Conservation (phyloP, 1,140 invertebrate species). For the Eriosoma lanigerum region DNA sequence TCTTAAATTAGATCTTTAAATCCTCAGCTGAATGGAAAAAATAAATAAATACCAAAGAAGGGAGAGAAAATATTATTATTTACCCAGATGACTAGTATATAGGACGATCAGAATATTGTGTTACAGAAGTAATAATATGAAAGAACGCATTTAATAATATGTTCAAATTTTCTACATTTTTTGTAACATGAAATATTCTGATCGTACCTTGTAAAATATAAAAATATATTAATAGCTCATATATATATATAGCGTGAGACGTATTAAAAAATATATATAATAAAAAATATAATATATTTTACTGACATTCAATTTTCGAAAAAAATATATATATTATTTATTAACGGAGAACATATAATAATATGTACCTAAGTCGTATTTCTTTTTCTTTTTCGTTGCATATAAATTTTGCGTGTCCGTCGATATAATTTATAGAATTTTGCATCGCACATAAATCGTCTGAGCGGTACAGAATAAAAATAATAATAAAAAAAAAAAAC, state of each 20-base stretch:
- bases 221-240: too few species aligned
- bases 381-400: neutral
- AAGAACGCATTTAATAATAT: too few species aligned
- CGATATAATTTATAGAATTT: conserved; percentile 1
- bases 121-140: too few species aligned
- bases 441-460: neutral
- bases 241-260: neutral
- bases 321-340: neutral
- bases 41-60: neutral
- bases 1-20: neutral
- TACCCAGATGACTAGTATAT: too few species aligned
- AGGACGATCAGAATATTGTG: too few species aligned
- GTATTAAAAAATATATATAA: too few species aligned
- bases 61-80: neutral
- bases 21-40: neutral
- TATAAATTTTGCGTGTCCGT: neutral
- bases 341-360: neutral
- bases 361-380: too few species aligned
- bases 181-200: too few species aligned
- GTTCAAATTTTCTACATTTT: too few species aligned
- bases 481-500: neutral
- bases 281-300: neutral
- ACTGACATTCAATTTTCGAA: neutral
- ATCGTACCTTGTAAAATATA: too few species aligned
- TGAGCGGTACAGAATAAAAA: neutral